Percentiles rank a stretch among this genome's conserved stretches.
Evolutionary conservation across 2,888 invertebrate species (phyloP).

Genomic region (Drosophila neoperkinsi): DNA sequence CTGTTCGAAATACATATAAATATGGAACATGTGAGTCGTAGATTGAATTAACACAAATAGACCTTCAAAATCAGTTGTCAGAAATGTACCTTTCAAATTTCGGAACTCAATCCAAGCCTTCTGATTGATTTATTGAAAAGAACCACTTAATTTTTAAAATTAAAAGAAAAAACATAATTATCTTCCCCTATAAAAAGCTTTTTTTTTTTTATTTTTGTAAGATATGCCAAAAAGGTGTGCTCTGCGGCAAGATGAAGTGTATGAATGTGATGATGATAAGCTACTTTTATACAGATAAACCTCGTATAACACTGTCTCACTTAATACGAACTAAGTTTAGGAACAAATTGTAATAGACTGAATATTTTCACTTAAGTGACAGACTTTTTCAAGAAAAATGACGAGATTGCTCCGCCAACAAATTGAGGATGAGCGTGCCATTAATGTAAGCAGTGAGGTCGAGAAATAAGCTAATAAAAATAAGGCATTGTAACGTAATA

Average conservation of each 20-base stretch:
- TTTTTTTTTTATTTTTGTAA: background rate
- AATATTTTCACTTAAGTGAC: background rate
- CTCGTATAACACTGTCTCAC: background rate
- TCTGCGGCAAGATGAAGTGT: background rate
- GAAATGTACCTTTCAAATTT: background rate
- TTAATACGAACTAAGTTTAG: background rate
- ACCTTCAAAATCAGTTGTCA: background rate
- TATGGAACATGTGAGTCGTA: background rate
- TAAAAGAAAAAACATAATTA: background rate
- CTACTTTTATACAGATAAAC: background rate
- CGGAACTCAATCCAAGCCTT: background rate
- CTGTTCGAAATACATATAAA: background rate
- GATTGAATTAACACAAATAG: background rate
- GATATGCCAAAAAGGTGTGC: background rate
- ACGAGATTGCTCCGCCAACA: background rate
- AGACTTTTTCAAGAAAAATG: rapidly evolving
- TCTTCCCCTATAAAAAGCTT: background rate
- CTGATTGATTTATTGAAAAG: background rate
- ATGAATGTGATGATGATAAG: background rate
- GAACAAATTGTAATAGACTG: background rate
- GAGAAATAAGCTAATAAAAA: background rate
- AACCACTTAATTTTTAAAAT: background rate
- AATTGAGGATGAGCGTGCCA: background rate
- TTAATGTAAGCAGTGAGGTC: background rate
- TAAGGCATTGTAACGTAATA: background rate